phyloP scores from a whole-genome alignment of 2,113 vertebrate species.

The Macroglossus sobrinus region DNA sequence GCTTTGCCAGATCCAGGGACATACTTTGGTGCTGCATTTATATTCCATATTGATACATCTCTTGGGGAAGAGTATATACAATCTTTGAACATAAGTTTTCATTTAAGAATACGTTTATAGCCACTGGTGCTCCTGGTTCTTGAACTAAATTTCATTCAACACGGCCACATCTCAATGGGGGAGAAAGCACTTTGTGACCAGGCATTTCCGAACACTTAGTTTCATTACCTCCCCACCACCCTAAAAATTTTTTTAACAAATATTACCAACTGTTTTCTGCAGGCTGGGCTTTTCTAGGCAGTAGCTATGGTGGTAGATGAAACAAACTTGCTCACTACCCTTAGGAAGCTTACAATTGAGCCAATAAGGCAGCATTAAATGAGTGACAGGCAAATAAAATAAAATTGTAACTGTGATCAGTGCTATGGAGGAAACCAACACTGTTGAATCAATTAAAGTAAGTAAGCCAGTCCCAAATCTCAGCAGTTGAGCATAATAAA shows the following conservation, averaged over 20 bases:
- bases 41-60: background rate
- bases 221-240: background rate
- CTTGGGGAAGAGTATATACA: background rate
- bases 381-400: background rate
- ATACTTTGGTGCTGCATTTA: background rate
- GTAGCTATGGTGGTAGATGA: background rate
- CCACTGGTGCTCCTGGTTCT: background rate
- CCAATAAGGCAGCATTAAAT: background rate
- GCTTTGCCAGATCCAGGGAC: background rate
- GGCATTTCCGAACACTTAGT: background rate
- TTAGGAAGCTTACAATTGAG: background rate
- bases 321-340: background rate
- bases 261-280: fast-evolving
- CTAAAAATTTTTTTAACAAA: background rate
- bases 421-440: background rate
- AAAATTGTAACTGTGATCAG: background rate
- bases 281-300: background rate
- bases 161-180: background rate
- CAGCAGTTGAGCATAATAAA: background rate
- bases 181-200: background rate
- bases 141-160: background rate
- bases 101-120: background rate
- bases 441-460: background rate
- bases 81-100: background rate
- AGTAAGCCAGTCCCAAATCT: background rate